phyloP scores from a whole-genome alignment of 2,797 vertebrate species.

The Gallinago solitaria region DNA sequence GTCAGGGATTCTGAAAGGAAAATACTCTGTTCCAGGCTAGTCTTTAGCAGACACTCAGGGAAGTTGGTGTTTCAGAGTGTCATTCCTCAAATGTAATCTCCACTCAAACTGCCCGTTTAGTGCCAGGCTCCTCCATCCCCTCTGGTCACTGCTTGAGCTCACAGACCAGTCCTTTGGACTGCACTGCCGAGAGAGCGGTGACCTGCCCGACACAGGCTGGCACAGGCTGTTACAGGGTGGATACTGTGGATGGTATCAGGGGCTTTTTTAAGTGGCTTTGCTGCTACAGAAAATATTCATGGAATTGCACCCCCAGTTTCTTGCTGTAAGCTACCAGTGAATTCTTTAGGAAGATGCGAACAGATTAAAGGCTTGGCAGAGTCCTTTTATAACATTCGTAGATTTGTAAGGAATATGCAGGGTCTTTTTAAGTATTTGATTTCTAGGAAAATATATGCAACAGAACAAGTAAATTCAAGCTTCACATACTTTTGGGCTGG shows the following conservation, averaged over 20 bases:
- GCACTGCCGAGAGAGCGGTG: not conserved
- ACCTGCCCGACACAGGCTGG: not conserved
- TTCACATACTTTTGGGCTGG: accelerated
- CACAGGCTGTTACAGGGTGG: accelerated
- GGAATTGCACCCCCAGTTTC: not conserved
- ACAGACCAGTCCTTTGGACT: not conserved
- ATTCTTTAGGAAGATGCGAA: not conserved
- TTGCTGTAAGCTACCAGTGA: not conserved
- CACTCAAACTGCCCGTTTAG: not conserved
- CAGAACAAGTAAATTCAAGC: not conserved
- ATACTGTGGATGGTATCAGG: not conserved
- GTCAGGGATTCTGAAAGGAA: not conserved
- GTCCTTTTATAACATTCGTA: not conserved
- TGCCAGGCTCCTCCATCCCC: not conserved
- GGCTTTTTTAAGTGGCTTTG: not conserved
- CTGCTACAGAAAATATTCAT: not conserved
- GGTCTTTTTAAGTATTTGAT: not conserved
- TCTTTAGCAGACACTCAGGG: not conserved
- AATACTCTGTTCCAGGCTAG: not conserved
- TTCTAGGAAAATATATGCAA: not conserved
- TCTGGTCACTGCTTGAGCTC: not conserved
- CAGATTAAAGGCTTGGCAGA: not conserved
- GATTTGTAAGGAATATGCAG: not conserved
- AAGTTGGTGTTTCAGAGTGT: not conserved
- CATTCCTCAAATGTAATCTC: accelerated